Conservation (phyloP, 2,888 invertebrate genomes). For the Apoda limacodes region DNA sequence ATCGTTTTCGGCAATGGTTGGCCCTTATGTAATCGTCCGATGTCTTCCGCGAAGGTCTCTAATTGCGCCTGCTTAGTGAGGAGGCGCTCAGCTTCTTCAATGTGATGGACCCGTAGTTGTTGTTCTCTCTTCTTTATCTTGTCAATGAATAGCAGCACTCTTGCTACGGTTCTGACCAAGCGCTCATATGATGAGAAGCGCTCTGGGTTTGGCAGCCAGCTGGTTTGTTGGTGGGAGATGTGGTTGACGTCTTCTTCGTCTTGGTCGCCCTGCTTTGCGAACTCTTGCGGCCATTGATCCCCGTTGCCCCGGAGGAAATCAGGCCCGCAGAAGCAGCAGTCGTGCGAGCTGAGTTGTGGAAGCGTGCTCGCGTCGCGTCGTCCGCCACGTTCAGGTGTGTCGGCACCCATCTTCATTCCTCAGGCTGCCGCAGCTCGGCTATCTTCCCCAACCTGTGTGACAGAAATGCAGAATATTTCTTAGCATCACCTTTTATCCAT, state of each 20-base stretch:
- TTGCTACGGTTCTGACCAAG: slow-evolving; percentile 5
- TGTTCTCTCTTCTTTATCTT: not conserved
- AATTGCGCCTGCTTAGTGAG: slow-evolving; percentile 6
- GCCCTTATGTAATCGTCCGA: slow-evolving; percentile 1
- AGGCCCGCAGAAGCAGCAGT: too few species aligned
- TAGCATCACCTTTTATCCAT: slow-evolving; percentile 17
- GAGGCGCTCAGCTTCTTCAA: slow-evolving; percentile 5
- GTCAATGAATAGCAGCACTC: slow-evolving; percentile 5
- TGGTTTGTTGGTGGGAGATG: too few species aligned
- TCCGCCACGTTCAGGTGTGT: slow-evolving; percentile 20
- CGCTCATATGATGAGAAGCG: slow-evolving; percentile 12
- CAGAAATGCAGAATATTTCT: slow-evolving; percentile 18
- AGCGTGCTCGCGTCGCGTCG: slow-evolving; percentile 1
- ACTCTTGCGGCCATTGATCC: too few species aligned
- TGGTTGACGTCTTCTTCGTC: too few species aligned
- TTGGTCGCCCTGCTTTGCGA: too few species aligned
- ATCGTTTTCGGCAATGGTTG: slow-evolving; percentile 3
- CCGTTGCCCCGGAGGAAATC: too few species aligned
- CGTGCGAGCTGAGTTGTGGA: not conserved
- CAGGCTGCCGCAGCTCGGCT: slow-evolving; percentile 14
- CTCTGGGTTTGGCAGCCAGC: slow-evolving; percentile 7
- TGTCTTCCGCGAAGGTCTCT: slow-evolving; percentile 6
- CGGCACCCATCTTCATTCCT: slow-evolving; percentile 25
- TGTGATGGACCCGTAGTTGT: not conserved
- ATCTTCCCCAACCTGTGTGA: slow-evolving; percentile 21